Evolutionary conservation across 2,888 invertebrate genomes (phyloP), one percentile per base, ranked within the genome.

Genomic region (Octonoba sinensis): DNA sequence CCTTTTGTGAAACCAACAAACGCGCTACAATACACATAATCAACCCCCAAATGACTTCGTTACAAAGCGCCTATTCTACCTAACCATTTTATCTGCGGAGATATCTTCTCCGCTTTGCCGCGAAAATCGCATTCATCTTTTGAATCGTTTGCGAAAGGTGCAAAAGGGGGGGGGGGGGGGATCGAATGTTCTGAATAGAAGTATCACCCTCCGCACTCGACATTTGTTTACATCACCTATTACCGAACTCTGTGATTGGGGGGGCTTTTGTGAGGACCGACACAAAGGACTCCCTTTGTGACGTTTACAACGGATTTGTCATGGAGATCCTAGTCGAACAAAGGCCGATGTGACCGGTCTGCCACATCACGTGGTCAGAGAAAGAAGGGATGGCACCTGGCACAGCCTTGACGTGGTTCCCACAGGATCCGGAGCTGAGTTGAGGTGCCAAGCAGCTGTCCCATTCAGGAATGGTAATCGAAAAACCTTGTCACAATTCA

Each of bases 171-270:
- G 16, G 11, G 16, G 54, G 27, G 27, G 59, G 59, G 59, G n/a
- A 27, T 36, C 36, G 36, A 36, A 36, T 36, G 36, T 8, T 36
- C 36, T 36, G 36, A 36, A 36, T 36, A 8, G 36, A 36, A 36
- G 36, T 36, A 36, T 36, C 36, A 36, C 44, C 36, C 47, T 54
- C 66, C 24, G 16, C 73, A 69, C 79, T 73, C 73, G 73, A 81
- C 79, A 81, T 81, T 81, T 81, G 79, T 81, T 81, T 81, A 81
- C 79, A 81, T 81, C 79, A 65, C 73, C 79, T 73, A 81, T 81
- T 73, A 81, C 79, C 79, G 69, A 81, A 81, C 79, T 73, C 69
- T 54, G 79, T 81, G 79, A 81, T 81, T 81, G 79, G 69, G 78
- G 27, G 57, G 60, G 67, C 66, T n/a, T 62, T 70, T 77, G 76